phyloP scores from a whole-genome alignment of 2,797 vertebrate genomes.

The Melanotaenia boesemani region DNA sequence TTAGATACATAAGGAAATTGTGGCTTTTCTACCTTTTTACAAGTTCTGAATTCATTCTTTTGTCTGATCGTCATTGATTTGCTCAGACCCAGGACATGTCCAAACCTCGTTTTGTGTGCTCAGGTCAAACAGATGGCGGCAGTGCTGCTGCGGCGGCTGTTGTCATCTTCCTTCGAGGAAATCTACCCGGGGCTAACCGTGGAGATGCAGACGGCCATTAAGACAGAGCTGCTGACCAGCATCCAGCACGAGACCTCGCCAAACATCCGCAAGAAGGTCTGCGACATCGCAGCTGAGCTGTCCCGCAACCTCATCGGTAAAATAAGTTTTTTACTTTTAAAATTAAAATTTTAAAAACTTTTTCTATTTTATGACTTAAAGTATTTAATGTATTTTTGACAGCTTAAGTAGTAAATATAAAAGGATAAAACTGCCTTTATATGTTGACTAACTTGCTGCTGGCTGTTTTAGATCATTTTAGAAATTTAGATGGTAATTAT shows the following conservation, averaged over 20 bases:
- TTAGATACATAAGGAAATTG: too few relatives aligned
- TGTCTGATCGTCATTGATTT: background rate
- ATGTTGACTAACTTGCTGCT: background rate
- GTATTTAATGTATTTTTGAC: too few relatives aligned
- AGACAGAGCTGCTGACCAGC: conserved; percentile 91
- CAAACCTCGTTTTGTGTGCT: background rate
- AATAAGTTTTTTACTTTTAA: too few relatives aligned
- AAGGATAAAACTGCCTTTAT: background rate
- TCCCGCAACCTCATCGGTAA: conserved; percentile 95
- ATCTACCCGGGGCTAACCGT: conserved; percentile 91
- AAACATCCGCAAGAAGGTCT: conserved; percentile 95
- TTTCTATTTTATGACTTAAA: too few relatives aligned
- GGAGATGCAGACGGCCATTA: conserved; percentile 93
- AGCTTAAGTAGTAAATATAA: background rate
- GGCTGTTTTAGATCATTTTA: background rate
- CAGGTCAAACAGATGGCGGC: conserved; percentile 98
- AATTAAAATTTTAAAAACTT: background rate
- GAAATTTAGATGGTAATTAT: background rate
- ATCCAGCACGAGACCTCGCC: conserved; percentile 92
- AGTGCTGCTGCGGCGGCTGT: conserved; percentile 92
- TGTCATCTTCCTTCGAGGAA: conserved; percentile 97
- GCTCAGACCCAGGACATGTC: background rate
- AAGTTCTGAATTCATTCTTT: too few relatives aligned
- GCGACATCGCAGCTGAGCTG: conserved; percentile 96
- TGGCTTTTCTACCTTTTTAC: too few relatives aligned